phyloP scores from a whole-genome alignment of 2,113 vertebrate genomes.

The Nothoprocta perdicaria region DNA sequence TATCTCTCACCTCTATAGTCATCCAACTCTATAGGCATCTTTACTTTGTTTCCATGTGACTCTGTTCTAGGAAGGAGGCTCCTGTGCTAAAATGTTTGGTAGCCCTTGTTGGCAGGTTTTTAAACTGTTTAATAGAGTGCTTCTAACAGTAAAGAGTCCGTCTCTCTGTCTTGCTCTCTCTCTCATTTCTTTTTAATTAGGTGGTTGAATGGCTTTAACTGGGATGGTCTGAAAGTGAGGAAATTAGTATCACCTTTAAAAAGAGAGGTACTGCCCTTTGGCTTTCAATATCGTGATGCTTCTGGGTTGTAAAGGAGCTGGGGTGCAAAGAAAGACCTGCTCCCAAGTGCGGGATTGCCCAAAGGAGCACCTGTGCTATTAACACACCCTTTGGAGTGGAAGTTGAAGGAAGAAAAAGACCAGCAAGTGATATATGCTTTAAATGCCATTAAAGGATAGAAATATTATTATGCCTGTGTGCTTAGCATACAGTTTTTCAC shows the following conservation, averaged over 20 bases:
- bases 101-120: background rate
- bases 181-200: conserved; percentile 69
- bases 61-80: background rate
- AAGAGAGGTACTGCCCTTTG: conserved; percentile 82
- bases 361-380: background rate
- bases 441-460: background rate
- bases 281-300: background rate
- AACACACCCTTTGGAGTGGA: background rate
- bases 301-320: background rate
- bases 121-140: background rate
- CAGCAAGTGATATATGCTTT: background rate
- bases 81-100: background rate
- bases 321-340: background rate
- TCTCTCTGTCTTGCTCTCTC: background rate
- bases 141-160: background rate
- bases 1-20: background rate
- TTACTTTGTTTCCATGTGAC: background rate
- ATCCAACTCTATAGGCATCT: background rate
- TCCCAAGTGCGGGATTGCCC: background rate
- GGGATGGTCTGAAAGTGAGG: conserved; percentile 87
- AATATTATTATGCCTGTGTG: background rate
- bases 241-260: conserved; percentile 87
- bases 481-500: background rate
- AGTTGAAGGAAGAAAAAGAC: background rate
- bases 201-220: conserved; percentile 94